These are phyloP conservation scores for Tautogolabrus adspersus DNA, from an alignment of 2,113 vertebrate species.

Conservation along the genomic window DNA sequence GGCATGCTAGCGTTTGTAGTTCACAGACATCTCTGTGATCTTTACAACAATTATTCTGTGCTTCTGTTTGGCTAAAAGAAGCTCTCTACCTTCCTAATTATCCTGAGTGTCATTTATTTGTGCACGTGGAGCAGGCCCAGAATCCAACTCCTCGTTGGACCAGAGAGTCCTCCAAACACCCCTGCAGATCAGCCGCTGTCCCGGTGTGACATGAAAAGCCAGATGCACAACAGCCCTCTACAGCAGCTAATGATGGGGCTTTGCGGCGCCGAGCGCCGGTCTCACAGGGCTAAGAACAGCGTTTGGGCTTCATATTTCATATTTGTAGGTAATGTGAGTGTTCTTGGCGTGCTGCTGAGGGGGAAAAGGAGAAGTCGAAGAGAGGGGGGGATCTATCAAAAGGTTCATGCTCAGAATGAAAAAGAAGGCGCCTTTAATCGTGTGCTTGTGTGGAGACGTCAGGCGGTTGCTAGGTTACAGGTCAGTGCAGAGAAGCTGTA, in stretches of 20 bases:
- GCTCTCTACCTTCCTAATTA: neutral
- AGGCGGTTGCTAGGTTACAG: conserved; percentile 85
- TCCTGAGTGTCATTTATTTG: neutral
- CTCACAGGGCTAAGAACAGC: conserved; percentile 50
- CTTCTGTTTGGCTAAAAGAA: too few relatives aligned
- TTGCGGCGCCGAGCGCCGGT: neutral
- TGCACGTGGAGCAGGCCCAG: neutral
- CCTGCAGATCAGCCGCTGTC: conserved; percentile 12
- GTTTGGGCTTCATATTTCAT: conserved; percentile 57
- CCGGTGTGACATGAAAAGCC: conserved; percentile 26
- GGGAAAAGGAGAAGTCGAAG: conserved; percentile 39
- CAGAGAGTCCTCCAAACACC: conserved; percentile 1
- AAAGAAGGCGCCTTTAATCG: conserved; percentile 76
- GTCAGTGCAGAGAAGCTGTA: conserved; percentile 72
- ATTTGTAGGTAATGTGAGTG: conserved; percentile 51
- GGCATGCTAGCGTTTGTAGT: too few relatives aligned
- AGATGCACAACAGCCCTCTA: conserved; percentile 36
- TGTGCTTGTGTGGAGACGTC: conserved; percentile 67
- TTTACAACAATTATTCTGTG: too few relatives aligned
- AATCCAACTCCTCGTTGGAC: conserved; percentile 13
- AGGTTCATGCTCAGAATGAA: conserved; percentile 73
- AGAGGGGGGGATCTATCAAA: conserved; percentile 60
- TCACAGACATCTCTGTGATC: too few relatives aligned
- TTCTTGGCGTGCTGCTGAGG: conserved; percentile 33
- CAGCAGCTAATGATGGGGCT: conserved; percentile 35